These are phyloP conservation scores for Lasioglossum calceatum DNA, from an alignment of 2,888 invertebrate species.

Conservation along the genomic window DNA sequence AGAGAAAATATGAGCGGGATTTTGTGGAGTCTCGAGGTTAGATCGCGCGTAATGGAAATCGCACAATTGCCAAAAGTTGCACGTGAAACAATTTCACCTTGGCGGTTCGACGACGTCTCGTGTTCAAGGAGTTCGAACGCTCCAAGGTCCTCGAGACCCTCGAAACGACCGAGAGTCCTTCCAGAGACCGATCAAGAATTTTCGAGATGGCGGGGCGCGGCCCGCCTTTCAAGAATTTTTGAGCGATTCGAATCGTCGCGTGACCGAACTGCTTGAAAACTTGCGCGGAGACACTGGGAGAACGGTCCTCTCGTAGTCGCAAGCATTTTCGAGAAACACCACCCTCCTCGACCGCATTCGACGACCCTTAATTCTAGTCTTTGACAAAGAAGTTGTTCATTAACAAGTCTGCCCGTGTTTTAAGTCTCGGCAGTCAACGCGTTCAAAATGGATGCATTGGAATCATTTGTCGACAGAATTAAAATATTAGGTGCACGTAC, in stretches of 20 bases:
- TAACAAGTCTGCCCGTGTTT: too few relatives aligned
- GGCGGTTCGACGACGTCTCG: conserved; percentile 11
- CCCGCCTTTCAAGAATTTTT: conserved; percentile 14
- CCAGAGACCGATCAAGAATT: not conserved
- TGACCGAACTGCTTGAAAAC: conserved; percentile 24
- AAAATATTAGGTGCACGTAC: not conserved
- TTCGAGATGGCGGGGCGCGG: not conserved
- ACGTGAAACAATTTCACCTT: conserved; percentile 16
- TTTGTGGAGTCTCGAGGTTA: not conserved
- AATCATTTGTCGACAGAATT: not conserved
- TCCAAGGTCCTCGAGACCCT: conserved; percentile 1
- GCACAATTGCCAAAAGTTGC: conserved; percentile 1
- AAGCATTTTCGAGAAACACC: not conserved
- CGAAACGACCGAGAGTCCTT: conserved; percentile 15
- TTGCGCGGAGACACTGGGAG: not conserved
- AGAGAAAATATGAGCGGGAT: not conserved
- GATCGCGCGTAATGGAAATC: not conserved
- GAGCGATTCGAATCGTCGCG: conserved; percentile 15
- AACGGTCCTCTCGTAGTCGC: not conserved
- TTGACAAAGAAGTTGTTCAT: too few relatives aligned
- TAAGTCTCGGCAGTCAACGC: too few relatives aligned
- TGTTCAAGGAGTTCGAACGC: conserved; percentile 16
- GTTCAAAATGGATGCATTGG: not conserved
- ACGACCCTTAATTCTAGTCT: too few relatives aligned
- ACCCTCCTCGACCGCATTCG: not conserved